These are phyloP conservation scores for Xyrauchen texanus DNA, from an alignment of 2,113 vertebrate genomes.

Conservation along the genomic window DNA sequence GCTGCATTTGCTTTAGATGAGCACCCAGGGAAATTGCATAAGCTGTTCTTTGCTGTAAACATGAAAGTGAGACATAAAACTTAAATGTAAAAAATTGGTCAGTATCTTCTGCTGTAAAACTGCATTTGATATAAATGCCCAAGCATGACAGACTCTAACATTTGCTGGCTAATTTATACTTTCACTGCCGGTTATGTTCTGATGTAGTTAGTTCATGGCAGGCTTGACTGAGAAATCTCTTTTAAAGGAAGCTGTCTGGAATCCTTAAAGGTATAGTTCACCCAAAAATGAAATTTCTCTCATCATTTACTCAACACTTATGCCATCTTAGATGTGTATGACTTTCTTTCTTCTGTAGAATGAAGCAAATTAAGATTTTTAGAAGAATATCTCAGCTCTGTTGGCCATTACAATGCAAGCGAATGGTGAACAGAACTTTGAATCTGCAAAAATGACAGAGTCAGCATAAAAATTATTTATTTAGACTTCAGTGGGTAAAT, in stretches of 20 bases:
- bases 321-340: no score
- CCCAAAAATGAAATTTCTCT: no score
- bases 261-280: neutral
- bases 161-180: constrained; percentile 14
- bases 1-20: neutral
- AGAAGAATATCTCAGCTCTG: no score
- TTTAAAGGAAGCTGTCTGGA: constrained; percentile 1
- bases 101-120: neutral
- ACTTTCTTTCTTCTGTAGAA: no score
- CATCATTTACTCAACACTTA: no score
- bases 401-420: no score
- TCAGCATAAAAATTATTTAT: no score
- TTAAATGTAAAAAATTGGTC: constrained; percentile 23
- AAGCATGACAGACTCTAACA: constrained; percentile 17
- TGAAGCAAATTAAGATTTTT: no score
- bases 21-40: neutral
- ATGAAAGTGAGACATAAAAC: constrained; percentile 24
- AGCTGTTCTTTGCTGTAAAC: neutral
- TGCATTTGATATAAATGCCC: neutral
- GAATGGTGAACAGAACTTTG: no score
- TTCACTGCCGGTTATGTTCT: neutral
- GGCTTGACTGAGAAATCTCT: neutral
- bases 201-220: neutral
- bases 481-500: no score
- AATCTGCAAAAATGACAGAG: no score